Percentiles rank a stretch among this genome's conserved stretches.
phyloP scores from a whole-genome alignment of 2,888 invertebrate genomes.

The Heteropelma amictum region DNA sequence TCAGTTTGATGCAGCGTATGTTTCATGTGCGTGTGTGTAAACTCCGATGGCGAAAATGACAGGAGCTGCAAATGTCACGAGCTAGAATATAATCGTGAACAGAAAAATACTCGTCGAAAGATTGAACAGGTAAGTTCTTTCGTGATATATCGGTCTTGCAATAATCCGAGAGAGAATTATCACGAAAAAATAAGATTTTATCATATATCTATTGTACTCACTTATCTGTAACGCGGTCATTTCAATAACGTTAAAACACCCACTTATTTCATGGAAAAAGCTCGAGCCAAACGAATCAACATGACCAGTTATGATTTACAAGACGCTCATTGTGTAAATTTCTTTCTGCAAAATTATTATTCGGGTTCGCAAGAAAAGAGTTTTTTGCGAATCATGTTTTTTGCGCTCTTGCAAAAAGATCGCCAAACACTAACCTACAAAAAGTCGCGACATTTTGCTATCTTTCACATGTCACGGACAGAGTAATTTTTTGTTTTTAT shows the following conservation, averaged over 20 bases:
- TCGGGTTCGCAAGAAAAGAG: not conserved
- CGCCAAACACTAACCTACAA: not conserved
- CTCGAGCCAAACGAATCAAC: not conserved
- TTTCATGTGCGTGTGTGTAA: not conserved
- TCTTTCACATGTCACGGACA: not conserved
- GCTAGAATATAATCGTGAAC: constrained; percentile 21
- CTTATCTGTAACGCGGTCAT: not conserved
- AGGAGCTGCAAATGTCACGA: constrained; percentile 35
- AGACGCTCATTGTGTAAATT: not conserved
- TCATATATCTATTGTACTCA: constrained; percentile 1
- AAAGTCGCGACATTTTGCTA: not conserved
- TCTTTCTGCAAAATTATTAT: not conserved
- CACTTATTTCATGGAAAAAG: constrained; percentile 16
- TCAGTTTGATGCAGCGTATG: not conserved
- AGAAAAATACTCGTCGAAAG: constrained; percentile 27
- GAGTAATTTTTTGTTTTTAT: not conserved
- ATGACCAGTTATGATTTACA: constrained; percentile 18
- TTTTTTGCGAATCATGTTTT: not conserved
- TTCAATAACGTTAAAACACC: constrained; percentile 16
- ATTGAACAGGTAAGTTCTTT: constrained; percentile 31
- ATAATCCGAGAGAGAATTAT: not conserved
- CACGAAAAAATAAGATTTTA: not conserved
- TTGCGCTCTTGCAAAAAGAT: no score
- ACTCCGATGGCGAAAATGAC: constrained; percentile 50
- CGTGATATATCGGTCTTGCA: not conserved